Evolutionary conservation across 2,113 vertebrate genomes (phyloP).

Genomic region (Maylandia zebra): DNA sequence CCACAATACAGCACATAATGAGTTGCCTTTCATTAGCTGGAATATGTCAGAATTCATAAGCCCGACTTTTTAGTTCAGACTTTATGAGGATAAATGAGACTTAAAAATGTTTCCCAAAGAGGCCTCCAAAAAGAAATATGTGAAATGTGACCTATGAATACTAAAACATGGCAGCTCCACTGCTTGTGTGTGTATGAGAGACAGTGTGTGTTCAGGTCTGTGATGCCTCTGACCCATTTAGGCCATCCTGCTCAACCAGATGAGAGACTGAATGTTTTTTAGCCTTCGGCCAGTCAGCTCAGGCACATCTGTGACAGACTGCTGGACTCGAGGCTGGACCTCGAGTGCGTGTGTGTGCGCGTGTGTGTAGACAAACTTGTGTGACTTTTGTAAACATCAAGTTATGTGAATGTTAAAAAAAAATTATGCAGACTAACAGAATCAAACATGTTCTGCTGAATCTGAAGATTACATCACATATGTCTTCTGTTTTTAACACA

Average conservation of each 20-base stretch:
- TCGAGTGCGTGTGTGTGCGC: rapidly evolving
- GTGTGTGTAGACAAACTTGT: background rate
- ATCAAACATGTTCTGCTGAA: background rate
- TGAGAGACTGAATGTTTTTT: slow-evolving; percentile 29
- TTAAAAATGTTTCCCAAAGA: background rate
- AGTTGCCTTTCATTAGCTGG: background rate
- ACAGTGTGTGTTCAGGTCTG: background rate
- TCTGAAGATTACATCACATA: background rate
- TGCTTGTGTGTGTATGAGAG: background rate
- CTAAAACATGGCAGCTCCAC: background rate
- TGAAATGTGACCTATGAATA: slow-evolving; percentile 24
- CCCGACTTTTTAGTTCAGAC: background rate
- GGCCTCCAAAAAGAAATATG: background rate
- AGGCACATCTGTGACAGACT: slow-evolving; percentile 42
- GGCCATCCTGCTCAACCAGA: slow-evolving; percentile 35
- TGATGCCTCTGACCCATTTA: slow-evolving; percentile 49
- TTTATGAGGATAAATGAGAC: background rate
- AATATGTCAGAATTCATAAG: background rate
- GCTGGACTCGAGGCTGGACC: slow-evolving; percentile 7
- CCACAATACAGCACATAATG: background rate
- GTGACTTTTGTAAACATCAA: background rate
- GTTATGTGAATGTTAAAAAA: background rate
- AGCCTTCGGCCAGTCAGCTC: slow-evolving; percentile 8
- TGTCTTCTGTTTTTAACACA: rapidly evolving
- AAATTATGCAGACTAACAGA: background rate